phyloP scores from a whole-genome alignment of 2,888 invertebrate genomes.

The Conomelus anceps region DNA sequence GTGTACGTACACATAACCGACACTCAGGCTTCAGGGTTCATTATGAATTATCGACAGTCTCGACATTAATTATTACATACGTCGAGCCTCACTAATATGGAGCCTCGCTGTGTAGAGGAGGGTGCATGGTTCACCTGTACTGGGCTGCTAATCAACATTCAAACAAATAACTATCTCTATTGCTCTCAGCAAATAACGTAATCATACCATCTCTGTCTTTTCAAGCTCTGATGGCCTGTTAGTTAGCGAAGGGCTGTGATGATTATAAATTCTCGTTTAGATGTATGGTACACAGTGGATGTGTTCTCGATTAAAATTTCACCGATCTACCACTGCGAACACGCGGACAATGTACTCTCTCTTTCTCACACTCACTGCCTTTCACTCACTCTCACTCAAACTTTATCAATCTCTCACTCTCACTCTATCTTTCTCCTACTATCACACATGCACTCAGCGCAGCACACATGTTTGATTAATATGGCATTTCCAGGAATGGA shows the following conservation, averaged over 20 bases:
- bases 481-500: not conserved
- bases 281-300: not conserved
- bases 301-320: not conserved
- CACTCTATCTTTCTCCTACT: not conserved
- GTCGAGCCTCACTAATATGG: not conserved
- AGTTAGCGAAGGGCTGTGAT: not conserved
- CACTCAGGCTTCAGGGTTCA: not conserved
- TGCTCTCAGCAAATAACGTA: not conserved
- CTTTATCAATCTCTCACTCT: not conserved
- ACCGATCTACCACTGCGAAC: not conserved
- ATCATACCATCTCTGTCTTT: not conserved
- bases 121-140: not conserved
- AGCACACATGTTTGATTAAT: not conserved
- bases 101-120: no score
- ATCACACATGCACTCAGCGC: no score
- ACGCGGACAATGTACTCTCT: not conserved
- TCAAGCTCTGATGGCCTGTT: not conserved
- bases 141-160: not conserved
- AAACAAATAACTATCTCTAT: not conserved
- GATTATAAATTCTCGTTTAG: not conserved
- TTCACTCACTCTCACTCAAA: not conserved
- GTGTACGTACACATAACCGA: not conserved
- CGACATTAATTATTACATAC: not conserved
- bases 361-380: not conserved
- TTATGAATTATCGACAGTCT: not conserved